A percentile compares a stretch with the other conserved stretches of the same genome.
Conservation (phyloP, 2,888 invertebrate genomes). For the Hymenopus coronatus region DNA sequence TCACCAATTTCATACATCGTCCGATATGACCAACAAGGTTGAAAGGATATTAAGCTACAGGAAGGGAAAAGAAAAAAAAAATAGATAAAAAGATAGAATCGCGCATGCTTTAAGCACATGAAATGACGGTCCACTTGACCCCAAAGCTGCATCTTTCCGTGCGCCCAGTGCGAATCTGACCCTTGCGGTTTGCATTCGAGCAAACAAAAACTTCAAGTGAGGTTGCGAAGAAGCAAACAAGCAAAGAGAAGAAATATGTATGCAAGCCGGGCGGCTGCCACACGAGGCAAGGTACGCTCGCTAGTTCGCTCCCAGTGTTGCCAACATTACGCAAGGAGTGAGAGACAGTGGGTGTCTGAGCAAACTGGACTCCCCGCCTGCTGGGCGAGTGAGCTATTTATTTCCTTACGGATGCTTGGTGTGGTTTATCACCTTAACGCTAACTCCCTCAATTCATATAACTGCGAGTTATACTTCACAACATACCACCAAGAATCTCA, state of each 20-base stretch:
- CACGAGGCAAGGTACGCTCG: neutral
- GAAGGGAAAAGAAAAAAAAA: too few species aligned
- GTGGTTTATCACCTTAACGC: neutral
- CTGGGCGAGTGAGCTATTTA: neutral
- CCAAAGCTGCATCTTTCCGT: neutral
- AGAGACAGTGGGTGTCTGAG: neutral
- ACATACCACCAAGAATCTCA: too few species aligned
- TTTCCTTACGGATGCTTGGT: neutral
- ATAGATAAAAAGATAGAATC: too few species aligned
- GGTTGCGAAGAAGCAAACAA: slow-evolving; percentile 13
- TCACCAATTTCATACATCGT: too few species aligned
- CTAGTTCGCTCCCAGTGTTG: slow-evolving; percentile 7
- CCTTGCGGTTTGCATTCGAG: neutral
- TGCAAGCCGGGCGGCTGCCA: neutral
- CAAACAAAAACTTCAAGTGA: neutral
- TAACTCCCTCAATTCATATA: neutral
- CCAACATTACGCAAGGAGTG: neutral
- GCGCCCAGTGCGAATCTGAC: neutral
- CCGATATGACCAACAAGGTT: too few species aligned
- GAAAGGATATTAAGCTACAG: too few species aligned
- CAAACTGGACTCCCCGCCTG: neutral
- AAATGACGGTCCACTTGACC: too few species aligned
- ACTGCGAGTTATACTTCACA: neutral
- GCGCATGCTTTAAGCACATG: too few species aligned
- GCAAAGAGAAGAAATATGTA: neutral